Evolutionary conservation across 2,888 invertebrate genomes (phyloP).

Genomic region (Poecilobothrus nobilitatus): DNA sequence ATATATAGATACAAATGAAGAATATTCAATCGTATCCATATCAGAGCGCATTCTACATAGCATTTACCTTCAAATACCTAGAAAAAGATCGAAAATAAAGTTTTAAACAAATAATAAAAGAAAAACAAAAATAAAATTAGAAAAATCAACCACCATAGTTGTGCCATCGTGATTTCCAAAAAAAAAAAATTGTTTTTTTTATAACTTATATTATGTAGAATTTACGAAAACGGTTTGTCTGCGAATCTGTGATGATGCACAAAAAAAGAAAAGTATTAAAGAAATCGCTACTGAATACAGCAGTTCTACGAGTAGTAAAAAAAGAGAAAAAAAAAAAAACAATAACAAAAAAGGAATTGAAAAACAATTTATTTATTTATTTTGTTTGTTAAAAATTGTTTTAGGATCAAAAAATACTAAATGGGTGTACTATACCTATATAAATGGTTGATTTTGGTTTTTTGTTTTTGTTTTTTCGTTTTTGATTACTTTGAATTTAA

Average conservation of each 20-base stretch:
- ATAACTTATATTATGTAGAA: neutral
- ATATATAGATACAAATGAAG: no score
- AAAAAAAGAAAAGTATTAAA: no score
- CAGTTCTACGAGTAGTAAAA: no score
- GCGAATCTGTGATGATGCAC: neutral
- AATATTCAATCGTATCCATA: no score
- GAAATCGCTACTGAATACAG: no score
- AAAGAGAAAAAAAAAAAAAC: no score
- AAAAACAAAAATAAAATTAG: neutral
- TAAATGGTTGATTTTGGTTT: neutral
- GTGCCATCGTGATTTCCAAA: neutral
- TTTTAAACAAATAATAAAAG: neutral
- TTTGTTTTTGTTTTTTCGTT: neutral
- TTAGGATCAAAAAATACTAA: neutral
- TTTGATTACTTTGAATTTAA: neutral
- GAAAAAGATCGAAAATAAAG: neutral
- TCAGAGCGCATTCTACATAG: no score
- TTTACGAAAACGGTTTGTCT: neutral
- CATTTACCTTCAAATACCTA: no score
- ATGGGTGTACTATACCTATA: neutral
- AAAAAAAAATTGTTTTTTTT: neutral
- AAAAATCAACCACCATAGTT: conserved; percentile 5
- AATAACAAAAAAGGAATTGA: no score
- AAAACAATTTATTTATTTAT: neutral
- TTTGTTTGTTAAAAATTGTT: neutral